Evolutionary conservation across 2,888 invertebrate species (phyloP).

Genomic region (Eristalinus sepulchralis): DNA sequence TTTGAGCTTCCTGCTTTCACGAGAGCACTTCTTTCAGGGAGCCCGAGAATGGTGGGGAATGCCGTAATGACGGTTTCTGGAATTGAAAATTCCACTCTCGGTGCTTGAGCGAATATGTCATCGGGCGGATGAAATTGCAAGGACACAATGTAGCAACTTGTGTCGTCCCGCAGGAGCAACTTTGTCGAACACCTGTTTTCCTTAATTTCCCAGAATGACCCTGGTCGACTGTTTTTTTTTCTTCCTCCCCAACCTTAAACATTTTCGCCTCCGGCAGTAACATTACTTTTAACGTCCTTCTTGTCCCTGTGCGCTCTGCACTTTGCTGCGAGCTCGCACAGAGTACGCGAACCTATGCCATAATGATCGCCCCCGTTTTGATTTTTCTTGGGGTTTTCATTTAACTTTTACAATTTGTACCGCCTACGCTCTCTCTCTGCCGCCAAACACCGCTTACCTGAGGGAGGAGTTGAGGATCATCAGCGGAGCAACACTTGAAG

Average conservation of each 20-base stretch:
- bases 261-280: conserved; percentile 38
- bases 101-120: conserved; percentile 12
- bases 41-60: conserved; percentile 9
- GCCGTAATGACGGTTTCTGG: conserved; percentile 28
- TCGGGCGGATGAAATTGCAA: background rate
- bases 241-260: background rate
- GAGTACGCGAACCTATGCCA: conserved; percentile 11
- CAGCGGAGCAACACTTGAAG: conserved; percentile 62
- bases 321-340: too few relatives aligned
- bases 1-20: conserved; percentile 58
- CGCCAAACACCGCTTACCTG: background rate
- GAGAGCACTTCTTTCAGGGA: conserved; percentile 1
- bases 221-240: conserved; percentile 32
- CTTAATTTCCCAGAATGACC: conserved; percentile 36
- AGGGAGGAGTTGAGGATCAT: conserved; percentile 43
- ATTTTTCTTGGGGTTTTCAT: conserved; percentile 69
- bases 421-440: background rate
- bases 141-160: conserved; percentile 17
- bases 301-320: background rate
- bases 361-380: conserved; percentile 57
- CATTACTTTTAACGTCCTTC: conserved; percentile 48
- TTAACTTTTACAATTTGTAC: conserved; percentile 68
- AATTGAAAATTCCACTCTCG: conserved; percentile 48
- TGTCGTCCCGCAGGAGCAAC: background rate
- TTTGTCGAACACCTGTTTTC: conserved; percentile 32